These are phyloP conservation scores for Cactoblastis cactorum DNA, from an alignment of 2,888 invertebrate species.

Conservation along the genomic window DNA sequence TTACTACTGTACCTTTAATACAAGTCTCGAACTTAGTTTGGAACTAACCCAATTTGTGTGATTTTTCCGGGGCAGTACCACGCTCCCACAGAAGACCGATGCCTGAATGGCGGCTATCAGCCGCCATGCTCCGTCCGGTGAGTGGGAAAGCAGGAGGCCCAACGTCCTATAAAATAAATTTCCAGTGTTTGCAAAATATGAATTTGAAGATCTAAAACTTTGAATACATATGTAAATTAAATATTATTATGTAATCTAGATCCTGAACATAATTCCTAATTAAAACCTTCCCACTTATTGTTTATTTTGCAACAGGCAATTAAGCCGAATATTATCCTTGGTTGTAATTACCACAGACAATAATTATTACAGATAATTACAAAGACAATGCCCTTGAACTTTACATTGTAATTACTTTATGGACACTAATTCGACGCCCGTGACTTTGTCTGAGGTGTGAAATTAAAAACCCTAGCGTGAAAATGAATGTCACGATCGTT, in stretches of 20 bases:
- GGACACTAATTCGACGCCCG: neutral
- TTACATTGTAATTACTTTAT: neutral
- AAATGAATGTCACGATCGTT: neutral
- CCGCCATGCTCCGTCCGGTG: too few species aligned
- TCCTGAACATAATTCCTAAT: neutral
- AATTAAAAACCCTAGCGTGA: neutral
- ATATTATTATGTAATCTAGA: neutral
- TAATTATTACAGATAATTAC: conserved; percentile 12
- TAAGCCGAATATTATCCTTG: conserved; percentile 5
- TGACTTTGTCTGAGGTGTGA: conserved; percentile 4
- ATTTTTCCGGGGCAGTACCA: too few species aligned
- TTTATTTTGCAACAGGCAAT: neutral
- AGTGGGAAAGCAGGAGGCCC: too few species aligned
- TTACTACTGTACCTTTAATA: neutral
- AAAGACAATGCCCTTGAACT: conserved; percentile 3
- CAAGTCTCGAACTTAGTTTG: too few species aligned
- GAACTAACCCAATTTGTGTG: too few species aligned
- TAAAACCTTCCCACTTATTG: neutral
- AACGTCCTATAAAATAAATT: too few species aligned
- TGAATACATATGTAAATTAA: too few species aligned
- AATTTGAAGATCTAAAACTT: too few species aligned
- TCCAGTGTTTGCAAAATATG: too few species aligned
- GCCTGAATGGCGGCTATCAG: too few species aligned
- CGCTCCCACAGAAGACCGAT: too few species aligned
- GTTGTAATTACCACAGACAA: conserved; percentile 4